Percentiles rank a stretch among this genome's conserved stretches.
phyloP scores from a whole-genome alignment of 1,140 invertebrate genomes.

The Drosophila takahashii region DNA sequence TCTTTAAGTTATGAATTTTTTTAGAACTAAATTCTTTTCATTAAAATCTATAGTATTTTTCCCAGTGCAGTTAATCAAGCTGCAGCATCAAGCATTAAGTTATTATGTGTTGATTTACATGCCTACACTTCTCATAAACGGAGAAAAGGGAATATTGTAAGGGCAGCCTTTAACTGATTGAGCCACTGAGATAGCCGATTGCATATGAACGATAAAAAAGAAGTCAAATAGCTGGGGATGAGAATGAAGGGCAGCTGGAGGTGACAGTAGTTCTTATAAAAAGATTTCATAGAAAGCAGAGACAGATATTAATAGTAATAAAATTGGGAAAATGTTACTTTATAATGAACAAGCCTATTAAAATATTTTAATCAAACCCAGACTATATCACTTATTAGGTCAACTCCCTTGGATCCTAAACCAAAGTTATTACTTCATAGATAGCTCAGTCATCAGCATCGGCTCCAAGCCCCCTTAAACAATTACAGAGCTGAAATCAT shows the following conservation, averaged over 20 bases:
- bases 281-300: neutral
- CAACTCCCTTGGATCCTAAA: neutral
- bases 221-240: constrained; percentile 11
- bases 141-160: constrained; percentile 20
- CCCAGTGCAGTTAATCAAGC: neutral
- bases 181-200: constrained; percentile 33
- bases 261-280: neutral
- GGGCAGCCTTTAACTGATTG: constrained; percentile 48
- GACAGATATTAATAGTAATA: neutral
- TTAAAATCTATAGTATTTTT: neutral
- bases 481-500: constrained; percentile 38
- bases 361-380: too few relatives aligned
- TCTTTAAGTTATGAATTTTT: too few relatives aligned
- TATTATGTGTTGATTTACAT: constrained; percentile 82
- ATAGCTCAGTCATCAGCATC: constrained; percentile 9
- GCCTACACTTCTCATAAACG: constrained; percentile 47
- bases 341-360: too few relatives aligned
- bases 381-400: neutral
- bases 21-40: neutral
- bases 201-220: constrained; percentile 29
- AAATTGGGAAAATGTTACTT: neutral
- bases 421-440: neutral
- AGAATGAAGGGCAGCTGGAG: constrained; percentile 13
- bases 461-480: constrained; percentile 2
- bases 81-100: constrained; percentile 64